Evolutionary conservation across 2,113 vertebrate genomes (phyloP).

Genomic region (Engystomops pustulosus): DNA sequence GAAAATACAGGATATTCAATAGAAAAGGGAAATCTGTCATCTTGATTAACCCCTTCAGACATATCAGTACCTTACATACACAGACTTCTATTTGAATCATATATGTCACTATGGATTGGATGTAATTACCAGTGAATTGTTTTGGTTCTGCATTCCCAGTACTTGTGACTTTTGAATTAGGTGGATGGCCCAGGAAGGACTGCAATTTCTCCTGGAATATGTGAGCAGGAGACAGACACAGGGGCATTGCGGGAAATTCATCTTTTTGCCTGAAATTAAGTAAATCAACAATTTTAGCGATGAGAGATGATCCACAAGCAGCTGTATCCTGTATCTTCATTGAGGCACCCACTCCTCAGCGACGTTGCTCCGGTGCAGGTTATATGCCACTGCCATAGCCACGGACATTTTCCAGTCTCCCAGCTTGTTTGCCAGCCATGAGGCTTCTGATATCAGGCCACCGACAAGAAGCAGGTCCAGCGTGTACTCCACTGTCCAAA

Average conservation of each 20-base stretch:
- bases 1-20: neutral
- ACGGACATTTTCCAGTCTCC: conserved; percentile 93
- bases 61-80: too few species aligned
- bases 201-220: conserved; percentile 86
- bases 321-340: too few species aligned
- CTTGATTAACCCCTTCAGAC: too few species aligned
- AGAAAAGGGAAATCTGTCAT: too few species aligned
- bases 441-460: conserved; percentile 89
- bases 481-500: conserved; percentile 91
- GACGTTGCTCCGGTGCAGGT: conserved; percentile 69
- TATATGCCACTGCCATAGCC: conserved; percentile 83
- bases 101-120: too few species aligned
- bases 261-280: conserved; percentile 74
- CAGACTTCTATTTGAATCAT: too few species aligned
- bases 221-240: conserved; percentile 74
- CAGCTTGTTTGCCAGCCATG: conserved; percentile 85
- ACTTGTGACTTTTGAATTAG: conserved; percentile 61
- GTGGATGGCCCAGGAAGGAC: conserved; percentile 76
- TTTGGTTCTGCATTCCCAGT: conserved; percentile 64
- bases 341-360: conserved; percentile 11
- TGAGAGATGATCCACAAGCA: neutral
- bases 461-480: conserved; percentile 87
- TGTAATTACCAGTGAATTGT: conserved; percentile 77
- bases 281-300: neutral
- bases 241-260: conserved; percentile 73